phyloP scores from a whole-genome alignment of 2,797 vertebrate species.

The Garrulus glandarius region DNA sequence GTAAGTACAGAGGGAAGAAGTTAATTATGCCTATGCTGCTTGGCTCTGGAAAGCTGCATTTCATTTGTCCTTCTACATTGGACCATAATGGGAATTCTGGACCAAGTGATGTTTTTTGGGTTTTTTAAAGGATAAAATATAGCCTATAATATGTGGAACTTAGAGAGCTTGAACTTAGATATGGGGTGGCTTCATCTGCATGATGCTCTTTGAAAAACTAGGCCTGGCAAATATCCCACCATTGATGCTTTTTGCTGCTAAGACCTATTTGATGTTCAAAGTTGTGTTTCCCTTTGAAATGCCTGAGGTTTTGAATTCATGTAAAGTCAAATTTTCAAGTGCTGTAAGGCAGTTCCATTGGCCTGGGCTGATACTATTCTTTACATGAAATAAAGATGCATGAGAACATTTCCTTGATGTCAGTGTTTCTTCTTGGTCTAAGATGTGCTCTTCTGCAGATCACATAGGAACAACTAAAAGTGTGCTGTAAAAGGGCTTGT shows the following conservation, averaged over 20 bases:
- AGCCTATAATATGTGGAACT: neutral
- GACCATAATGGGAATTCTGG: neutral
- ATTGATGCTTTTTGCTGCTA: neutral
- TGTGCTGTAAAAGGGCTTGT: neutral
- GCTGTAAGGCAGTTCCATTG: neutral
- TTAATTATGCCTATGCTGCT: conserved; percentile 1
- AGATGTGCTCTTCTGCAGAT: neutral
- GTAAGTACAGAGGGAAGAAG: conserved; percentile 57
- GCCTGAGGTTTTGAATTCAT: conserved; percentile 5
- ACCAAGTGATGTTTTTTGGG: neutral
- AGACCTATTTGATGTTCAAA: conserved; percentile 22
- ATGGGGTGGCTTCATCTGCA: neutral
- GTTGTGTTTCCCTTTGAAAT: conserved; percentile 8
- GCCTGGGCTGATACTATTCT: neutral
- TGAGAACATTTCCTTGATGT: conserved; percentile 14
- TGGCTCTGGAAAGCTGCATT: neutral
- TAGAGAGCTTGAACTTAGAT: neutral
- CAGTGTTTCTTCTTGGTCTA: neutral
- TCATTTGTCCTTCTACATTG: neutral
- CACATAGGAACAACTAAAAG: neutral
- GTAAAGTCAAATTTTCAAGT: neutral
- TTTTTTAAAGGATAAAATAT: neutral
- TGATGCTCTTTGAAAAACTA: neutral
- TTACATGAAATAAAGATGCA: conserved; percentile 6
- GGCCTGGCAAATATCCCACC: neutral